Evolutionary conservation across 37 sponge, comb jelly and placozoan species (phyloP), one percentile per base, ranked within the genome.

Genomic region (Diacarnus erythraeanus): DNA sequence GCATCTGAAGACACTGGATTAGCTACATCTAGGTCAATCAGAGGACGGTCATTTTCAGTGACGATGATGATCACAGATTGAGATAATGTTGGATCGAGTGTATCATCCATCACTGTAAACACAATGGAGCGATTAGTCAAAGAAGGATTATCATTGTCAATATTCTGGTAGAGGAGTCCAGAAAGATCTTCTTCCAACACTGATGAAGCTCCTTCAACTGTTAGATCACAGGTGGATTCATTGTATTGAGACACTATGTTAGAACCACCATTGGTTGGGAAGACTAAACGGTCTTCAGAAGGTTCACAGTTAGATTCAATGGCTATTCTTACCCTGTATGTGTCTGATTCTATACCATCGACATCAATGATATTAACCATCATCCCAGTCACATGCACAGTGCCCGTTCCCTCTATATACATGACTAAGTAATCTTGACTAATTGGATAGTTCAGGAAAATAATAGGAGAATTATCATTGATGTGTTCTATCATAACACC

Each of bases 1-100:
- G 61, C 40, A 74, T 86, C 65, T 23, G 80, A 38, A 23, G 82
- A 74, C n/a, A 57, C 17, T 2, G n/a, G n/a, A 58, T 78, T 79
- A 3, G 54, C 57, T 63, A 74, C 56, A 77, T 81, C 67, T 0
- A 92, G 74, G 71, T 87, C 81, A 10, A 92, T 60, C 4, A 61
- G 41, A 54, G 92, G 92, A 42, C 74, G 37, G 64, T 92, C 92
- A 73, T 92, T 92, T 0, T 81, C 82, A 21, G 88, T 39, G 0
- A 42, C 3, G 21, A 92, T 59, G 1, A 44, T 72, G 0, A 92
- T 38, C 0, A 33, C 26, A 34, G 69, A 12, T 43, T 17, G 22
- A 6, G 70, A 69, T 25, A 75, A 63, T 3, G 23, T 26, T 17
- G 74, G 27, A 33, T n/a, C 22, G 22, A 86, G 59, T 37, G 9